Conservation (phyloP, 2,888 invertebrate genomes). For the Hoplodrina ambigua region DNA sequence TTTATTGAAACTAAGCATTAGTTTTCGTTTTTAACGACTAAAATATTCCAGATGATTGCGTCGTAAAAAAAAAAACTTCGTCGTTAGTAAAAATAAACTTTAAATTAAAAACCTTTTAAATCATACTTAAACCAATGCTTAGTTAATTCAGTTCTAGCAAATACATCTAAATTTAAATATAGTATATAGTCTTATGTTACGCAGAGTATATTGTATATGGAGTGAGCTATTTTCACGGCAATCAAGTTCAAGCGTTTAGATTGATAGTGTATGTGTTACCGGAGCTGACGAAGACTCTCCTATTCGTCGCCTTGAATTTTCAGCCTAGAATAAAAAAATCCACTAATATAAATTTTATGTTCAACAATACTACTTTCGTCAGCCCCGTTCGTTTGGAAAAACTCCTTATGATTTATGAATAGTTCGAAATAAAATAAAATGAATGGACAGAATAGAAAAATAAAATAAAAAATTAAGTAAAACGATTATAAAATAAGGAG, state of each 20-base stretch:
- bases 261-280: conserved; percentile 72
- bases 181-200: conserved; percentile 34
- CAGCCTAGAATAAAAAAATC: conserved; percentile 77
- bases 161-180: conserved; percentile 32
- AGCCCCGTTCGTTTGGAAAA: conserved; percentile 73
- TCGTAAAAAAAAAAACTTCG: no score
- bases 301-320: conserved; percentile 78
- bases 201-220: conserved; percentile 45
- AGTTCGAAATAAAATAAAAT: conserved; percentile 20
- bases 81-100: background rate
- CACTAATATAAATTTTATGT: conserved; percentile 68
- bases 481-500: conserved; percentile 68
- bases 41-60: no score
- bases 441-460: conserved; percentile 12
- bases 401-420: conserved; percentile 69
- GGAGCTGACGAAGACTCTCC: conserved; percentile 78
- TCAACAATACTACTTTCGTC: conserved; percentile 74
- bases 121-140: conserved; percentile 41
- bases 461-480: conserved; percentile 6
- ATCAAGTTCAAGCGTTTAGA: conserved; percentile 67
- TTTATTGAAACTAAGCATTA: conserved; percentile 26
- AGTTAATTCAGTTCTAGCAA: conserved; percentile 41
- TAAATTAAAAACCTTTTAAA: background rate
- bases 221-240: conserved; percentile 67
- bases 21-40: background rate